Conservation (phyloP, 1,140 invertebrate genomes). For the Rhizoglyphus robini region DNA sequence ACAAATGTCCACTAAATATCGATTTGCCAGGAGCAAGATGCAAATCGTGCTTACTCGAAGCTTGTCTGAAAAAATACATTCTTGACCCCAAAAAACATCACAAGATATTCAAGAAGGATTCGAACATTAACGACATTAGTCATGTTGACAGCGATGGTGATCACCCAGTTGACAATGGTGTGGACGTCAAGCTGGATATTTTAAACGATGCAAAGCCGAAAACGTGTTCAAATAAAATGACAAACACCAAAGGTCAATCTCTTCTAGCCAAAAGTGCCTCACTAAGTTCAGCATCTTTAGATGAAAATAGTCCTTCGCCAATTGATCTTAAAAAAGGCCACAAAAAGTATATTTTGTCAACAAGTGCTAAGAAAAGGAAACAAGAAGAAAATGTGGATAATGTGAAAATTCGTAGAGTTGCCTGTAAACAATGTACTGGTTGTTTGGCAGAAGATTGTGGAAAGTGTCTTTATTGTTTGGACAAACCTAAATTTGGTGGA, state of each 20-base stretch:
- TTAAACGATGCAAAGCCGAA: too few relatives aligned
- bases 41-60: slow-evolving; percentile 21
- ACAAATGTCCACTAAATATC: slow-evolving; percentile 18
- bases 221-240: too few relatives aligned
- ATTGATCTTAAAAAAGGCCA: too few relatives aligned
- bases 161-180: too few relatives aligned
- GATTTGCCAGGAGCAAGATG: slow-evolving; percentile 14
- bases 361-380: too few relatives aligned
- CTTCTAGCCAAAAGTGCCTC: too few relatives aligned
- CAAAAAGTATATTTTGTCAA: too few relatives aligned
- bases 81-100: slow-evolving; percentile 20
- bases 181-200: too few relatives aligned
- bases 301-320: too few relatives aligned
- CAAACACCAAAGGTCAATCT: too few relatives aligned
- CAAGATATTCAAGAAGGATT: slow-evolving; percentile 4
- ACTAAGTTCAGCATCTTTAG: too few relatives aligned
- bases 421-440: slow-evolving; percentile 17
- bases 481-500: slow-evolving; percentile 22
- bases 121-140: not conserved
- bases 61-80: slow-evolving; percentile 22
- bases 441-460: slow-evolving; percentile 22
- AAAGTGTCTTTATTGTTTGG: slow-evolving; percentile 20
- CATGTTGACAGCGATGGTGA: not conserved
- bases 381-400: too few relatives aligned
- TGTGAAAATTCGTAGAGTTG: slow-evolving; percentile 1